Conservation (phyloP, 2,113 vertebrate species). For the Callionymus lyra region DNA sequence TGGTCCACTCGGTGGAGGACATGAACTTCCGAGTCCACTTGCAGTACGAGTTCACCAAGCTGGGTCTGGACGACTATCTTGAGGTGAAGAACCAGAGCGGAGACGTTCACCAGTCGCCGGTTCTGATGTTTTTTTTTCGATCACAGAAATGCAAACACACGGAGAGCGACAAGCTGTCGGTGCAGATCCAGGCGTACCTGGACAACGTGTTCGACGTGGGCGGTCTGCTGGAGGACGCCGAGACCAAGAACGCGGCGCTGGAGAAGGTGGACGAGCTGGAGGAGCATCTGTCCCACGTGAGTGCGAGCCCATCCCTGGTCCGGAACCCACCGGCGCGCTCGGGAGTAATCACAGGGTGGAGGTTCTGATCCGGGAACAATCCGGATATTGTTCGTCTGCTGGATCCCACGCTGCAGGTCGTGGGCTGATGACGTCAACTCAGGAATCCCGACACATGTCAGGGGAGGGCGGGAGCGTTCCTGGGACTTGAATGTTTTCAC, state of each 20-base stretch:
- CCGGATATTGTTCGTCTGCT: conserved; percentile 44
- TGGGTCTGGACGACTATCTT: conserved; percentile 89
- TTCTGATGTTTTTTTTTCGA: not conserved
- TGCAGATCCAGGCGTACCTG: conserved; percentile 97
- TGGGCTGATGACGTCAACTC: conserved; percentile 48
- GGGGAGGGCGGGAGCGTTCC: conserved; percentile 45
- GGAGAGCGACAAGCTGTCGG: conserved; percentile 92
- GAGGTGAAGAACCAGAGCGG: conserved; percentile 64
- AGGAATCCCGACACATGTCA: conserved; percentile 57
- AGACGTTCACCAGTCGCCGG: not conserved
- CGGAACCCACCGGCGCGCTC: conserved; percentile 35
- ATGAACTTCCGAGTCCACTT: conserved; percentile 98
- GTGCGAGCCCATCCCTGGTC: conserved; percentile 46
- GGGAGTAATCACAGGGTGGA: conserved; percentile 38
- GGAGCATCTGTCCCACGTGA: conserved; percentile 91
- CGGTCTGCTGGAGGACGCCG: conserved; percentile 88
- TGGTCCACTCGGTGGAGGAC: conserved; percentile 96
- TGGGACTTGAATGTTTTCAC: too few relatives aligned
- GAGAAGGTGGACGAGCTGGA: conserved; percentile 97
- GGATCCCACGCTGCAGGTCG: conserved; percentile 44
- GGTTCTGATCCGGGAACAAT: conserved; percentile 39
- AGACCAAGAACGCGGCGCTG: conserved; percentile 95
- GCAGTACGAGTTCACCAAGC: conserved; percentile 92
- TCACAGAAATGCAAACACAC: conserved; percentile 89
- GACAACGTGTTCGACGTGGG: conserved; percentile 98